Evolutionary conservation across 2,113 vertebrate genomes (phyloP).

Genomic region (Lonchura striata): DNA sequence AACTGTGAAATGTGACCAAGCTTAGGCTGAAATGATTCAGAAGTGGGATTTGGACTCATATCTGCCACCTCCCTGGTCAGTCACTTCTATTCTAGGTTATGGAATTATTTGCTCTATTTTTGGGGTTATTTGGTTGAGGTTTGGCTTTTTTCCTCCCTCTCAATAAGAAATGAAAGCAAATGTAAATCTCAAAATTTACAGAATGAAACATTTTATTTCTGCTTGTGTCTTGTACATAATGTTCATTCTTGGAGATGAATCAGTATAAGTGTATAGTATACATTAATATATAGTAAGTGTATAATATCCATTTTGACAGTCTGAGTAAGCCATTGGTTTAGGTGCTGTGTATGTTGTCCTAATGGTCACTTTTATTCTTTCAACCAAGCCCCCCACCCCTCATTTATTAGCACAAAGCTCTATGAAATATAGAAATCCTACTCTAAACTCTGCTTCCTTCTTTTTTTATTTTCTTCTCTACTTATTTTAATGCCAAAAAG

Average conservation of each 20-base stretch:
- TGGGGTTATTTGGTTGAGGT: neutral
- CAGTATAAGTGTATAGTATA: neutral
- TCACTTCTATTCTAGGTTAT: neutral
- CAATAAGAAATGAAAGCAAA: neutral
- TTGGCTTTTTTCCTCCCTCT: fast-evolving
- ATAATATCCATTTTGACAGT: neutral
- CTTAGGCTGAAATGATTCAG: neutral
- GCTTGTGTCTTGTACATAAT: neutral
- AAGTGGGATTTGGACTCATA: neutral
- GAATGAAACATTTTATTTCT: neutral
- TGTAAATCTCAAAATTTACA: neutral
- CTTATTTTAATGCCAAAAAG: neutral
- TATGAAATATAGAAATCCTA: neutral
- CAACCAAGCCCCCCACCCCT: fast-evolving
- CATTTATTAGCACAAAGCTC: neutral
- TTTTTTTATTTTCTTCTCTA: neutral
- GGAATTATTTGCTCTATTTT: neutral
- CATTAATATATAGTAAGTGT: neutral
- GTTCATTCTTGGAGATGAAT: neutral
- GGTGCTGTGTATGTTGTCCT: neutral
- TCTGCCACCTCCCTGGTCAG: neutral
- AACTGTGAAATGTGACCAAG: neutral
- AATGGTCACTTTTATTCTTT: neutral
- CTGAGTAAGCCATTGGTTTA: neutral
- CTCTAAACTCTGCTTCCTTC: neutral